Conservation (phyloP, 1,140 invertebrate species). For the Drosophila insularis region DNA sequence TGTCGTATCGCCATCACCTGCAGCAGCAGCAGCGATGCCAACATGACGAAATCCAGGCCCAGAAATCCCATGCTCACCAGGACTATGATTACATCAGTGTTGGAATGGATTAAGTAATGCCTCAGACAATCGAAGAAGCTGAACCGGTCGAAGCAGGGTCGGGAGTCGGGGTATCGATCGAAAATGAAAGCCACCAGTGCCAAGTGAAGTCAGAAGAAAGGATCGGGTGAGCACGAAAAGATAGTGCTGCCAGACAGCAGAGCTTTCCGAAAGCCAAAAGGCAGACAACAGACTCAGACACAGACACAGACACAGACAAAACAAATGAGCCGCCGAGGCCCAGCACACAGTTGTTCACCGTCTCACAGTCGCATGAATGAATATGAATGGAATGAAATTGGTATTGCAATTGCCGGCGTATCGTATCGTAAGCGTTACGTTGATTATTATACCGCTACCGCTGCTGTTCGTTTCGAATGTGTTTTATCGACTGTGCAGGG, state of each 20-base stretch:
- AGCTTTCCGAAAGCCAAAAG: conserved; percentile 4
- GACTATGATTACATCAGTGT: conserved; percentile 66
- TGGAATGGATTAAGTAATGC: conserved; percentile 58
- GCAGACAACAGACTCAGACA: conserved; percentile 10
- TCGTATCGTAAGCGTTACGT: conserved; percentile 13
- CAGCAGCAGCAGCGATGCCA: conserved; percentile 44
- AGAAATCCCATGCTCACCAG: conserved; percentile 65
- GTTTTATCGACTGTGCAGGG: conserved; percentile 76
- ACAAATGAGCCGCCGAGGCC: conserved; percentile 47
- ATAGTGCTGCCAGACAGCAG: conserved; percentile 34
- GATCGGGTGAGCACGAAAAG: conserved; percentile 49
- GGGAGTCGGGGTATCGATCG: conserved; percentile 36
- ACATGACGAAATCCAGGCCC: conserved; percentile 50
- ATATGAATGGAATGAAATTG: conserved; percentile 54
- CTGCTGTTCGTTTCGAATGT: conserved; percentile 76
- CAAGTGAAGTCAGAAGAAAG: conserved; percentile 38
- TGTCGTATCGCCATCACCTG: conserved; percentile 61
- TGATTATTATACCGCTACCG: conserved; percentile 45
- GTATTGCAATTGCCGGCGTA: conserved; percentile 47
- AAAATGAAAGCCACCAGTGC: conserved; percentile 51
- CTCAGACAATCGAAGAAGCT: conserved; percentile 42
- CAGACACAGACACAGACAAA: conserved; percentile 3
- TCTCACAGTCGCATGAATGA: conserved; percentile 51
- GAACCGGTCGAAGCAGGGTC: conserved; percentile 54
- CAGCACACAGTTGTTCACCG: conserved; percentile 21